Conservation (phyloP, 2,113 vertebrate species). For the Corythoichthys intestinalis region DNA sequence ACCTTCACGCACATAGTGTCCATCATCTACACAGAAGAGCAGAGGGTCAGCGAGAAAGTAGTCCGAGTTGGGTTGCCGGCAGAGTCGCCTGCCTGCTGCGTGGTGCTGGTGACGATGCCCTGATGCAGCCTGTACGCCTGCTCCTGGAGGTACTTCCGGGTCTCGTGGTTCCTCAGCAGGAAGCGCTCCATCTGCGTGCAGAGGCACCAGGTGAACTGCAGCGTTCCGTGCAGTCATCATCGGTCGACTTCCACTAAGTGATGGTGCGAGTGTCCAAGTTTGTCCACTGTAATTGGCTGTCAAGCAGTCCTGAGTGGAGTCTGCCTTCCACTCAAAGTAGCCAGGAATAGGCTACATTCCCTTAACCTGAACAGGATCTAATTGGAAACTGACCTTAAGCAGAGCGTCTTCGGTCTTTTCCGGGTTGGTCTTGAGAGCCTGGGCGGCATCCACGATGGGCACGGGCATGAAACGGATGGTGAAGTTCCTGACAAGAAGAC, state of each 20-base stretch:
- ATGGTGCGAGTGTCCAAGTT: no score
- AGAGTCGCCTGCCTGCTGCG: slow-evolving; percentile 81
- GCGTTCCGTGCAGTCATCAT: neutral
- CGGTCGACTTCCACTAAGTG: no score
- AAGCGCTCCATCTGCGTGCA: slow-evolving; percentile 88
- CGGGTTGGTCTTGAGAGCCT: slow-evolving; percentile 89
- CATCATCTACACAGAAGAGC: slow-evolving; percentile 79
- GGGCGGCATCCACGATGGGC: slow-evolving; percentile 93
- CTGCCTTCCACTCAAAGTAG: no score
- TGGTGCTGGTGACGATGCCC: slow-evolving; percentile 94
- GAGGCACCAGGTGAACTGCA: neutral
- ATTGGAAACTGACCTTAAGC: slow-evolving; percentile 76
- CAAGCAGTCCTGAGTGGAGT: no score
- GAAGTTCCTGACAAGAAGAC: slow-evolving; percentile 78
- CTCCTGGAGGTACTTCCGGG: slow-evolving; percentile 89
- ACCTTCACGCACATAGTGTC: slow-evolving; percentile 94
- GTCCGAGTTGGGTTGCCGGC: neutral
- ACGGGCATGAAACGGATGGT: slow-evolving; percentile 96
- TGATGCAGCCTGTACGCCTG: slow-evolving; percentile 95
- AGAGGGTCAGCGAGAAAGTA: neutral
- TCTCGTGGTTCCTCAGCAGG: slow-evolving; percentile 94
- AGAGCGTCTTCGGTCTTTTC: slow-evolving; percentile 96
- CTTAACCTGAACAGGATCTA: neutral
- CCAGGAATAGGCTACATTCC: no score
- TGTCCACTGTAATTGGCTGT: no score